Conservation (phyloP, 2,797 vertebrate species). For the Urocyon cinereoargenteus region DNA sequence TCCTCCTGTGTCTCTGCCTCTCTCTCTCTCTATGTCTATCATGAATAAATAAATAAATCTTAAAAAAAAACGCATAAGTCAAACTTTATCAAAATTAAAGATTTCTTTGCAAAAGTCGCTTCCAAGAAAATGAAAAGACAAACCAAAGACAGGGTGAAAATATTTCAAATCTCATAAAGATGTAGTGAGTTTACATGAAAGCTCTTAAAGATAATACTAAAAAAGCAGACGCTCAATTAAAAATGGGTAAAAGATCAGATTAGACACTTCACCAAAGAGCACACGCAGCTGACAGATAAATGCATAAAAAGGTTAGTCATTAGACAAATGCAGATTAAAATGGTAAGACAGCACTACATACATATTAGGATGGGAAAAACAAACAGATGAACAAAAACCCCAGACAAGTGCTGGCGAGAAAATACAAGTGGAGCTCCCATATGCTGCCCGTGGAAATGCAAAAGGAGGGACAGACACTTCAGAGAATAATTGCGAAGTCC, state of each 20-base stretch:
- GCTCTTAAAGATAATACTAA: not conserved
- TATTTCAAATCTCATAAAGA: not conserved
- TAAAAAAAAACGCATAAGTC: not conserved
- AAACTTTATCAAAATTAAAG: not conserved
- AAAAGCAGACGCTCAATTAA: not conserved
- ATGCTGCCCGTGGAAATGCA: not conserved
- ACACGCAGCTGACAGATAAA: not conserved
- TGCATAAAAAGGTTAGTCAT: not conserved
- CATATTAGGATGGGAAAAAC: not conserved
- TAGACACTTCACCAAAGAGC: not conserved
- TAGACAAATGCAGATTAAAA: not conserved
- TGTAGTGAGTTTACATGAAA: not conserved
- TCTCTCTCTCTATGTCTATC: no score
- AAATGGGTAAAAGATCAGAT: not conserved
- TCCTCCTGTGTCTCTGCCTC: no score
- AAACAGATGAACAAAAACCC: not conserved
- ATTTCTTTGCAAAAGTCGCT: not conserved
- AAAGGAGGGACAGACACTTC: not conserved
- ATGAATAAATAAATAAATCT: no score
- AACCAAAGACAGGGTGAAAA: not conserved
- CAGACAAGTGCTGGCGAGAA: not conserved
- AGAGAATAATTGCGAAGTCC: not conserved
- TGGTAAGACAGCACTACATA: not conserved
- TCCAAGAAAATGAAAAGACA: not conserved
- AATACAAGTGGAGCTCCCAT: not conserved